These are phyloP conservation scores for Pterostichus madidus DNA, from an alignment of 2,888 invertebrate genomes.

Conservation along the genomic window DNA sequence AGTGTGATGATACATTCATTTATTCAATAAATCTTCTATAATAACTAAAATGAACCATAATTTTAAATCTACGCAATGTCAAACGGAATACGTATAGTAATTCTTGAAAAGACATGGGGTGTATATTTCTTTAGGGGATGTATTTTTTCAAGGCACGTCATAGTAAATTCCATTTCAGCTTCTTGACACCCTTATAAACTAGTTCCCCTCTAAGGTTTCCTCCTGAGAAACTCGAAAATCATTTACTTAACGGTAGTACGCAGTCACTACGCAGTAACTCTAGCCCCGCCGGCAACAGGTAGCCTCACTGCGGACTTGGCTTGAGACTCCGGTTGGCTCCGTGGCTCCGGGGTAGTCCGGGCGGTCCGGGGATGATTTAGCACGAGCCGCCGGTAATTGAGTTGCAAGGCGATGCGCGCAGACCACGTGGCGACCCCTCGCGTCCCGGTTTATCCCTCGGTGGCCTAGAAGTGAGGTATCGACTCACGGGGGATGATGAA, in stretches of 20 bases:
- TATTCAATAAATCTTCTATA: too few relatives aligned
- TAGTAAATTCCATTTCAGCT: background rate
- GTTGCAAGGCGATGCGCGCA: slow-evolving; percentile 61
- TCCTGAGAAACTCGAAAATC: background rate
- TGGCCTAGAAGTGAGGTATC: too few relatives aligned
- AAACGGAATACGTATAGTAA: too few relatives aligned
- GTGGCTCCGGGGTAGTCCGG: background rate
- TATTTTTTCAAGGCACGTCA: too few relatives aligned
- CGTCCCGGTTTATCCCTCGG: background rate
- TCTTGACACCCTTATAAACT: slow-evolving; percentile 1
- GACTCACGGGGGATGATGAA: background rate
- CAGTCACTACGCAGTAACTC: slow-evolving; percentile 26
- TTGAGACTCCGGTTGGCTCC: slow-evolving; percentile 6
- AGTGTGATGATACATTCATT: too few relatives aligned
- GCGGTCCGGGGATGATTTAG: slow-evolving; percentile 52
- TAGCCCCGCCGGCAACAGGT: slow-evolving; percentile 14
- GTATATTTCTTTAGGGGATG: too few relatives aligned
- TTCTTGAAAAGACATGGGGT: too few relatives aligned
- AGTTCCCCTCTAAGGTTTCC: background rate
- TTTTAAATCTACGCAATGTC: too few relatives aligned
- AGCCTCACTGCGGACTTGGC: slow-evolving; percentile 14
- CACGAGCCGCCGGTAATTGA: slow-evolving; percentile 56
- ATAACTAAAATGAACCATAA: too few relatives aligned
- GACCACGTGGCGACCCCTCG: slow-evolving; percentile 17
- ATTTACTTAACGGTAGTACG: background rate